Conservation (phyloP, 2,888 invertebrate genomes). For the Limnephilus marmoratus region DNA sequence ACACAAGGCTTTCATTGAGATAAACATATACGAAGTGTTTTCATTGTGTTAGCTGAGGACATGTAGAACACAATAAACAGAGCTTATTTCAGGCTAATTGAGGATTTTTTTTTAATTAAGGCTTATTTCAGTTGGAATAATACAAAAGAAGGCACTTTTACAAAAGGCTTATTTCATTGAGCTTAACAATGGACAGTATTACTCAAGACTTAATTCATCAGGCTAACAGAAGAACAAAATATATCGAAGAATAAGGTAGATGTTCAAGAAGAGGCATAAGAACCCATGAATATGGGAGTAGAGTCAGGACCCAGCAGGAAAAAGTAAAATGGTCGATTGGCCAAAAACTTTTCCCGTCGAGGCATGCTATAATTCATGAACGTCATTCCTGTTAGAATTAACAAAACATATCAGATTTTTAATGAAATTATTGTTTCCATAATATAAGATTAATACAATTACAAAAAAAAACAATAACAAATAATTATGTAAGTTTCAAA, state of each 20-base stretch:
- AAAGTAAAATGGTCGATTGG: constrained; percentile 74
- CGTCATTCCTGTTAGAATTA: not conserved
- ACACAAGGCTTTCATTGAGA: not conserved
- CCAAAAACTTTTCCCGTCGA: constrained; percentile 69
- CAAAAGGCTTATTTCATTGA: not conserved
- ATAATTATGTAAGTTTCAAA: not conserved
- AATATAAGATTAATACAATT: too few species aligned
- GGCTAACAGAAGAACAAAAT: not conserved
- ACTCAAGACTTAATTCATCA: not conserved
- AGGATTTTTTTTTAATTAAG: too few species aligned
- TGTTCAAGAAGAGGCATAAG: not conserved
- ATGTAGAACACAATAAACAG: not conserved
- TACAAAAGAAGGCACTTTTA: not conserved
- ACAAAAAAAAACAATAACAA: too few species aligned
- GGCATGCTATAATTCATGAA: not conserved
- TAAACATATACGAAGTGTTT: not conserved
- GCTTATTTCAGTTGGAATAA: too few species aligned
- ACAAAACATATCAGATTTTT: not conserved
- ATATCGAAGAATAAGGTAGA: not conserved
- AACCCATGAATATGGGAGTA: constrained; percentile 68
- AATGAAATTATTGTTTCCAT: too few species aligned
- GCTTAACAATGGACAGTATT: not conserved
- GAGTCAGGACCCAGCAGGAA: constrained; percentile 68
- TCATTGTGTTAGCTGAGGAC: not conserved
- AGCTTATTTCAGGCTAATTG: not conserved